phyloP scores from a whole-genome alignment of 2,888 invertebrate genomes.

The Nudaria mundana region DNA sequence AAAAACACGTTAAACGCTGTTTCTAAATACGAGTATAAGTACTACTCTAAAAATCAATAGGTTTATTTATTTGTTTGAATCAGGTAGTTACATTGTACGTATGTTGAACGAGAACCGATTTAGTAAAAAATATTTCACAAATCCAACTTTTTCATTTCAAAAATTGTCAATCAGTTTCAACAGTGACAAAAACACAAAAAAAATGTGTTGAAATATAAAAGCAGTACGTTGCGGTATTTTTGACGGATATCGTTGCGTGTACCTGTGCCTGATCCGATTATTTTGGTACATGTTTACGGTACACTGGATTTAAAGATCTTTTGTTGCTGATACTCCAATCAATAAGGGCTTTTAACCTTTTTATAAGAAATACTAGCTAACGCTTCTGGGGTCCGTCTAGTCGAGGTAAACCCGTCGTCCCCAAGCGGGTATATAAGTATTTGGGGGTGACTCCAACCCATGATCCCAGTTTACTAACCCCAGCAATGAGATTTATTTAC shows the following conservation, averaged over 20 bases:
- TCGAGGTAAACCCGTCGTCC: not conserved
- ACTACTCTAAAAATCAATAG: too few species aligned
- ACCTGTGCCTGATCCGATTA: conserved; percentile 31
- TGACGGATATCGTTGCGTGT: conserved; percentile 13
- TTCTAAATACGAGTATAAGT: too few species aligned
- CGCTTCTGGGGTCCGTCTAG: not conserved
- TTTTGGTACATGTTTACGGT: conserved; percentile 11
- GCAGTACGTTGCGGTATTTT: conserved; percentile 21
- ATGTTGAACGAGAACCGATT: not conserved
- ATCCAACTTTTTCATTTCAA: not conserved
- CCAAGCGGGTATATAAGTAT: too few species aligned
- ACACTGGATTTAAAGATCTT: conserved; percentile 14
- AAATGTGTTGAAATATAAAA: conserved; percentile 7
- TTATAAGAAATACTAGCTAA: too few species aligned
- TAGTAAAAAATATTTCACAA: not conserved
- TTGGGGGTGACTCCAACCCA: too few species aligned
- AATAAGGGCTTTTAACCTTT: not conserved
- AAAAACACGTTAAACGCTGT: too few species aligned
- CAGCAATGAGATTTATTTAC: too few species aligned
- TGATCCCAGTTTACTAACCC: too few species aligned
- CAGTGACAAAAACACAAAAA: conserved; percentile 30
- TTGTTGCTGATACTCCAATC: conserved; percentile 9
- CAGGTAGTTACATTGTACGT: too few species aligned
- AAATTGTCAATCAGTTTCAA: conserved; percentile 4
- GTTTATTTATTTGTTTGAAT: too few species aligned